phyloP scores from a whole-genome alignment of 2,888 invertebrate species.

The Agrilus biguttatus region DNA sequence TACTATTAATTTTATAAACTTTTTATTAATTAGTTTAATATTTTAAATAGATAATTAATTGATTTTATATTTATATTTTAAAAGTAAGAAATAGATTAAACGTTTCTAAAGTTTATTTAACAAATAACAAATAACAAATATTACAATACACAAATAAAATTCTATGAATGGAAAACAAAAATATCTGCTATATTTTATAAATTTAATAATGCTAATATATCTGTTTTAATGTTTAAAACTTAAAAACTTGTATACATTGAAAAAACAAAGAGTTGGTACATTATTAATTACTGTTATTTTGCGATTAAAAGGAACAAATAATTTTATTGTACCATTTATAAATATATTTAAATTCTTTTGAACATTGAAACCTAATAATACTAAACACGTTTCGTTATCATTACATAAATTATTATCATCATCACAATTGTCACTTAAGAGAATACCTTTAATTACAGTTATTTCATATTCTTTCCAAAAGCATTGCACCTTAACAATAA shows the following conservation, averaged over 20 bases:
- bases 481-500: conserved; percentile 13
- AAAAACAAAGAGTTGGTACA: conserved; percentile 8
- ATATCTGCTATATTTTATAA: neutral
- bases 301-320: conserved; percentile 16
- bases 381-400: conserved; percentile 11
- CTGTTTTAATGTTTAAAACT: conserved; percentile 3
- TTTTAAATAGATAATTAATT: too few relatives aligned
- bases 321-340: conserved; percentile 11
- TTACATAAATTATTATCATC: neutral
- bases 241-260: conserved; percentile 12
- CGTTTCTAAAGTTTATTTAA: neutral
- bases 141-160: neutral
- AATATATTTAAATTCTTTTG: conserved; percentile 10
- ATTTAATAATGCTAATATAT: too few relatives aligned
- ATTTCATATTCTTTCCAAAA: conserved; percentile 17
- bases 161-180: neutral
- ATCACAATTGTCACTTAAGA: conserved; percentile 1
- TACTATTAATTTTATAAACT: too few relatives aligned
- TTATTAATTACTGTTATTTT: conserved; percentile 9
- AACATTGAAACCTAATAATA: conserved; percentile 13
- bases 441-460: conserved; percentile 14
- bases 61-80: too few relatives aligned
- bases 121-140: neutral
- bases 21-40: too few relatives aligned
- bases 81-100: neutral